These are phyloP conservation scores for Macropodus opercularis DNA, from an alignment of 2,797 vertebrate species.

Conservation along the genomic window DNA sequence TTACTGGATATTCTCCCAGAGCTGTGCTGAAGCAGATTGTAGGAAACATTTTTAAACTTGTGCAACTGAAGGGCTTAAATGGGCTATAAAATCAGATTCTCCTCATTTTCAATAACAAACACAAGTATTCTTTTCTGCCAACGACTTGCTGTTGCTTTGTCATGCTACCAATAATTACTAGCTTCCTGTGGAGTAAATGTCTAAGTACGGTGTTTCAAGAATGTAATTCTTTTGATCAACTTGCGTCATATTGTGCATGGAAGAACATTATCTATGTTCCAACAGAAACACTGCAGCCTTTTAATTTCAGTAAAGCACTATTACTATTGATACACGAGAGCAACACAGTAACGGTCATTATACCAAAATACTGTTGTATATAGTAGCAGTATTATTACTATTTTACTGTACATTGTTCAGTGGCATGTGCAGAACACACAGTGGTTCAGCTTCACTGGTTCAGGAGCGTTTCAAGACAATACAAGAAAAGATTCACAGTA, in stretches of 20 bases:
- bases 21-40: constrained; percentile 76
- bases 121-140: constrained; percentile 44
- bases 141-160: constrained; percentile 28
- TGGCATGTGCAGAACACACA: background rate
- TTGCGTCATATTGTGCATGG: background rate
- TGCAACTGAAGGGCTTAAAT: constrained; percentile 74
- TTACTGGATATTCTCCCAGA: constrained; percentile 72
- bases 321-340: constrained; percentile 3
- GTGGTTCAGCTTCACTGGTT: background rate
- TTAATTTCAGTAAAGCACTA: background rate
- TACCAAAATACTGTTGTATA: too few species aligned
- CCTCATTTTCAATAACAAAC: constrained; percentile 62
- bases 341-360: too few species aligned
- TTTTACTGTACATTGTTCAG: background rate
- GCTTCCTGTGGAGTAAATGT: constrained; percentile 17
- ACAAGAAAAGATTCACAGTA: too few species aligned
- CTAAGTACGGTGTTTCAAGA: constrained; percentile 5
- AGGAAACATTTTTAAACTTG: constrained; percentile 79
- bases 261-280: constrained; percentile 3
- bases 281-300: background rate
- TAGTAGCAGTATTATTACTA: background rate
- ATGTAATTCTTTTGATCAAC: constrained; percentile 5
- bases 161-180: background rate
- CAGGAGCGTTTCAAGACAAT: too few species aligned
- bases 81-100: constrained; percentile 78